Percentiles rank a stretch among this genome's conserved stretches.
Conservation (phyloP, 2,113 vertebrate species). For the Elephantulus edwardii region DNA sequence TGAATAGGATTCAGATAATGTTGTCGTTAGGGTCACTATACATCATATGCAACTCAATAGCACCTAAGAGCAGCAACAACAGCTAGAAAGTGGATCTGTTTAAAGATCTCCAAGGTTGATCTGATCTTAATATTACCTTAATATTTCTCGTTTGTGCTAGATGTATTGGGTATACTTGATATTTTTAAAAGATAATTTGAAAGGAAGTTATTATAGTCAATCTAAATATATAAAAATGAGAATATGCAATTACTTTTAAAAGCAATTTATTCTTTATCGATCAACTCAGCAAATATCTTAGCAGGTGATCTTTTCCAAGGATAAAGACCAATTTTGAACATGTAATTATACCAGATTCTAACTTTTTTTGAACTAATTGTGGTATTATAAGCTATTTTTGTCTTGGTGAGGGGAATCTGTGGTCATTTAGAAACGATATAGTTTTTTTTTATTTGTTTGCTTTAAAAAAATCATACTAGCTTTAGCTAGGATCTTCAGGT, state of each 20-base stretch:
- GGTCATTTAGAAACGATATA: neutral
- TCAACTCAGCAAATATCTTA: neutral
- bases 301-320: neutral
- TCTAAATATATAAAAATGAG: slow-evolving; percentile 15
- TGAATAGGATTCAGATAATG: no score
- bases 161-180: neutral
- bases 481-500: neutral
- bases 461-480: neutral
- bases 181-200: neutral
- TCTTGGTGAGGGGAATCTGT: neutral
- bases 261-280: neutral
- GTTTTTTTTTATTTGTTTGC: neutral
- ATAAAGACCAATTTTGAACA: neutral
- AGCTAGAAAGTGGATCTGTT: neutral
- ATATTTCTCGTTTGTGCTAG: neutral
- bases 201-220: neutral
- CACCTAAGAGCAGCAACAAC: no score
- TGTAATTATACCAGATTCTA: neutral
- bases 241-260: neutral
- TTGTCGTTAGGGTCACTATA: no score
- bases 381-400: neutral
- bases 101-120: neutral
- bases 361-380: neutral
- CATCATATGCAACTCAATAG: no score
- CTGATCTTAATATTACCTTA: neutral